Conservation (phyloP, 2,797 vertebrate genomes). For the Chelmon rostratus region DNA sequence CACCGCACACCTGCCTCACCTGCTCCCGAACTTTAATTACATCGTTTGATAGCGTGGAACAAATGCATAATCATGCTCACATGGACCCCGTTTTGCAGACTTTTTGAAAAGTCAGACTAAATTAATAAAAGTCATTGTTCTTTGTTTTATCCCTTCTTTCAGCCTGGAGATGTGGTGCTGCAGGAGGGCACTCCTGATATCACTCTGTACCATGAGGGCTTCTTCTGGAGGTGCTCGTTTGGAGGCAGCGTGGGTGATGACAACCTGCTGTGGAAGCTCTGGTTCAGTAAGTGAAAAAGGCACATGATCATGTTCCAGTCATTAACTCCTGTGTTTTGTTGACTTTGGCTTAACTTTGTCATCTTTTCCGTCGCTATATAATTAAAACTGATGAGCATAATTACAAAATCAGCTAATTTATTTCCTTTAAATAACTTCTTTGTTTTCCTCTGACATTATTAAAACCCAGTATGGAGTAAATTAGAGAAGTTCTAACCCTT, state of each 20-base stretch:
- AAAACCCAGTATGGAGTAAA: background rate
- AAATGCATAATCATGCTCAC: background rate
- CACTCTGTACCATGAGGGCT: conserved; percentile 93
- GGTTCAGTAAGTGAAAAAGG: conserved; percentile 91
- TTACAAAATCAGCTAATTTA: background rate
- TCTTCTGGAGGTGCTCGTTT: conserved; percentile 97
- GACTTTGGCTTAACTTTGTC: background rate
- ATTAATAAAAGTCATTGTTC: background rate
- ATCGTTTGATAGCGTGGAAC: background rate
- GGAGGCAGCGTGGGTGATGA: conserved; percentile 73
- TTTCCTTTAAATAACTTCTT: background rate
- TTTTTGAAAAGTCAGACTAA: background rate
- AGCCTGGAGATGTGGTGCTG: conserved; percentile 71
- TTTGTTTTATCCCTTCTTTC: conserved; percentile 21
- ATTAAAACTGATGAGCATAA: background rate
- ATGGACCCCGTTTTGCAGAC: background rate
- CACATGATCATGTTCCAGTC: background rate
- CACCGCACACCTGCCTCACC: conserved; percentile 29
- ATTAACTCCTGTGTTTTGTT: background rate
- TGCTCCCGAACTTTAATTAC: conserved; percentile 8
- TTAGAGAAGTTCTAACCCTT: background rate
- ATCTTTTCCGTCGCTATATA: background rate
- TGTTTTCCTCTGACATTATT: background rate
- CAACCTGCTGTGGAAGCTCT: conserved; percentile 88
- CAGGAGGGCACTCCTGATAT: conserved; percentile 37